Percentiles rank a stretch among this genome's conserved stretches.
These are phyloP conservation scores for Dicentrarchus labrax DNA, from an alignment of 2,113 vertebrate genomes.

Conservation along the genomic window DNA sequence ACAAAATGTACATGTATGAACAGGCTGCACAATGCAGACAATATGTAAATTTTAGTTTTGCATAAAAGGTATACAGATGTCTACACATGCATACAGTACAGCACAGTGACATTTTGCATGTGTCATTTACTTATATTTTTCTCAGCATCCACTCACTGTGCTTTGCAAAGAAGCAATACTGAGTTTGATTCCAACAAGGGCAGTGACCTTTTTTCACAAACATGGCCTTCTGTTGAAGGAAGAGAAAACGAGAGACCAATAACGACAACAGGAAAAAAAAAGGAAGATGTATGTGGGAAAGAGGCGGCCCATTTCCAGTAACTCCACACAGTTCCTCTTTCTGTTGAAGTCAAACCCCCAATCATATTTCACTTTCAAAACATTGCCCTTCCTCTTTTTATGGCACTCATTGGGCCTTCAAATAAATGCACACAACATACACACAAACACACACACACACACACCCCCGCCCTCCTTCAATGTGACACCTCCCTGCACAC, in stretches of 20 bases:
- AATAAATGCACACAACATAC: background rate
- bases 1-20: background rate
- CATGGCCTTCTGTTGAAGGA: background rate
- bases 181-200: background rate
- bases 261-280: slow-evolving; percentile 5
- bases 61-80: background rate
- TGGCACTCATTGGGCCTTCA: background rate
- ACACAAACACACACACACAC: background rate
- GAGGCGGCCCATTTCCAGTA: slow-evolving; percentile 49
- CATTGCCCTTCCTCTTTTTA: slow-evolving; percentile 62
- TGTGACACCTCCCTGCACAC: slow-evolving; percentile 15
- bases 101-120: background rate
- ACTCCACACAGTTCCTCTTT: slow-evolving; percentile 67
- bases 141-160: background rate
- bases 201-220: slow-evolving; percentile 6
- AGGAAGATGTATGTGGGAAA: slow-evolving; percentile 47
- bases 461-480: too few relatives aligned
- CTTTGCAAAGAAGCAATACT: background rate
- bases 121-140: background rate
- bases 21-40: background rate
- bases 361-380: slow-evolving; percentile 59
- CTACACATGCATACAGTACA: background rate
- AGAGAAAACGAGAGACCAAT: background rate
- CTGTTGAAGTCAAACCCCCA: slow-evolving; percentile 19
- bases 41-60: background rate